Evolutionary conservation across 1,140 invertebrate species (phyloP).

Genomic region (Neodiprion lecontei): DNA sequence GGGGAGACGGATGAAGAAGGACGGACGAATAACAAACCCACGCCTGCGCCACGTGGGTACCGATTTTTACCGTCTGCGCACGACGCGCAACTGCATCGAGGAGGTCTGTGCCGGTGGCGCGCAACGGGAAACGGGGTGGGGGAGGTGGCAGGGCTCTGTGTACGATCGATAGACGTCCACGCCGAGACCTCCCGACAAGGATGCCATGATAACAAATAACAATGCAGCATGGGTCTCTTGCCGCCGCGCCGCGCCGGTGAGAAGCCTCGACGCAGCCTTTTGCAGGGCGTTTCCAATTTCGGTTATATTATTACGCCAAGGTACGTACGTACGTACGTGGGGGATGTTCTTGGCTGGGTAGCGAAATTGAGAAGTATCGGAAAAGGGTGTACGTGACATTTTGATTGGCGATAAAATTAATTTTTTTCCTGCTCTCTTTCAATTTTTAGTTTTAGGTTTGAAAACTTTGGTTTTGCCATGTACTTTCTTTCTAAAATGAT

Average conservation of each 20-base stretch:
- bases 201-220: background rate
- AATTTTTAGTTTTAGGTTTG: too few relatives aligned
- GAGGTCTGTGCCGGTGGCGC: background rate
- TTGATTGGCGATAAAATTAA: too few relatives aligned
- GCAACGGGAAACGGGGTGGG: background rate
- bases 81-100: background rate
- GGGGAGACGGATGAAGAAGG: constrained; percentile 25
- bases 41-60: constrained; percentile 48
- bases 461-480: too few relatives aligned
- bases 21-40: constrained; percentile 47
- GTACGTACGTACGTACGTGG: too few relatives aligned
- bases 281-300: too few relatives aligned
- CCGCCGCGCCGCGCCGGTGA: background rate
- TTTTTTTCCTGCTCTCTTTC: too few relatives aligned
- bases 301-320: too few relatives aligned
- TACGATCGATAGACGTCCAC: background rate
- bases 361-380: too few relatives aligned
- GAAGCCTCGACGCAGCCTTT: too few relatives aligned
- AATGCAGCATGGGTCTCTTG: background rate
- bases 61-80: constrained; percentile 16
- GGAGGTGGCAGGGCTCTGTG: background rate
- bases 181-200: background rate
- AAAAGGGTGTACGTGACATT: too few relatives aligned
- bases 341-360: too few relatives aligned
- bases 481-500: too few relatives aligned